Evolutionary conservation across 2,888 invertebrate species (phyloP).

Genomic region (Vannuccia rotundouncinata): DNA sequence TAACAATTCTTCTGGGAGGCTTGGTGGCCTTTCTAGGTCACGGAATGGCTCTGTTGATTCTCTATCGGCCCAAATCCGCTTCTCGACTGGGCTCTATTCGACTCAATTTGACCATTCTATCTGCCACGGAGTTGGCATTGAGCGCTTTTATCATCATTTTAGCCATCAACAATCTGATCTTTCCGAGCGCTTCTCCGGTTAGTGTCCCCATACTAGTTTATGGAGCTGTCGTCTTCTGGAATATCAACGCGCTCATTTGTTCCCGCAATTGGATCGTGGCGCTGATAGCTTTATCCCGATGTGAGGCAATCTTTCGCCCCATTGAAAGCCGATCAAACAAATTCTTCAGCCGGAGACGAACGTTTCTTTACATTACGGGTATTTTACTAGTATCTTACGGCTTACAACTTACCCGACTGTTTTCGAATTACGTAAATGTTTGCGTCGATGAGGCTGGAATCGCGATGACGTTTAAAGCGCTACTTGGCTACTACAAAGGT

Average conservation of each 20-base stretch:
- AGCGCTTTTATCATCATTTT: conserved; percentile 13
- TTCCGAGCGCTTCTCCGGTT: background rate
- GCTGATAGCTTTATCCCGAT: conserved; percentile 29
- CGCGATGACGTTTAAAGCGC: background rate
- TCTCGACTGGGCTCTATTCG: conserved; percentile 27
- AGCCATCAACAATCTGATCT: background rate
- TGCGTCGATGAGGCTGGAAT: conserved; percentile 3
- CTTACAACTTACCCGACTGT: background rate
- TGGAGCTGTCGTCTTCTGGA: conserved; percentile 22
- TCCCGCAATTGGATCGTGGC: conserved; percentile 36
- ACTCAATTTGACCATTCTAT: conserved; percentile 33
- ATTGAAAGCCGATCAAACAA: conserved; percentile 5
- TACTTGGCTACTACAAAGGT: background rate
- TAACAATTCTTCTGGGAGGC: background rate
- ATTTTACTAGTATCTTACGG: conserved; percentile 3
- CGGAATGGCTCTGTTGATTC: conserved; percentile 8
- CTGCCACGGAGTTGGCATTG: conserved; percentile 18
- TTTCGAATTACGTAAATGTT: conserved; percentile 12
- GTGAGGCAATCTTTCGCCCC: conserved; percentile 31
- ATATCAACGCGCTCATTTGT: conserved; percentile 31
- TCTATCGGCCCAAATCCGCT: conserved; percentile 8
- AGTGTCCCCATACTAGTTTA: conserved; percentile 17
- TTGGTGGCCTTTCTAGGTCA: background rate
- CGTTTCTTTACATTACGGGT: background rate
- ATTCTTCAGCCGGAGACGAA: background rate